Evolutionary conservation across 2,888 invertebrate genomes (phyloP).

Genomic region (Tridacna crocea): DNA sequence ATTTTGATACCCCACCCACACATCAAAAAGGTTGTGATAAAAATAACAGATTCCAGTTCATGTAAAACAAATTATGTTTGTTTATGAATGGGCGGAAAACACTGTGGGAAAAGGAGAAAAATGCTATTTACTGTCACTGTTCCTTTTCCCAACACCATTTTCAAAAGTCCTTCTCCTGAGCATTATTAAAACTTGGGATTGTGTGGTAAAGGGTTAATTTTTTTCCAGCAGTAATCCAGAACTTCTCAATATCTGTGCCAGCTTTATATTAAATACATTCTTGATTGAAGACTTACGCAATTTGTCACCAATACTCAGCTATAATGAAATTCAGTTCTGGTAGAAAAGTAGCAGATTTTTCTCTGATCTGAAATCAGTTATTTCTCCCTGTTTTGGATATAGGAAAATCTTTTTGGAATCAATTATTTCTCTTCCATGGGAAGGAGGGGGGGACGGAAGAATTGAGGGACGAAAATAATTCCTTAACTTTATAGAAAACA

Average conservation of each 20-base stretch:
- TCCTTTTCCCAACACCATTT: background rate
- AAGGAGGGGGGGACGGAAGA: too few species aligned
- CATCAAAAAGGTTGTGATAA: too few species aligned
- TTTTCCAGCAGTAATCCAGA: background rate
- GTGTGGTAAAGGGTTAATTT: background rate
- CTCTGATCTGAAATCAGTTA: background rate
- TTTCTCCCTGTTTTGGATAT: background rate
- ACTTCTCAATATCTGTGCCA: background rate
- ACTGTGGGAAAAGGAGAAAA: too few species aligned
- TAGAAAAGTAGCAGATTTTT: background rate
- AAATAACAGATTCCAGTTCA: background rate
- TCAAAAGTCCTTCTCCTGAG: background rate
- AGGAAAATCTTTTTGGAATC: background rate
- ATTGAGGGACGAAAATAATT: background rate
- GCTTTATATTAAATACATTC: background rate
- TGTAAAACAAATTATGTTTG: too few species aligned
- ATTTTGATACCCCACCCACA: too few species aligned
- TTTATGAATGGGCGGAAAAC: too few species aligned
- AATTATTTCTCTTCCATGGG: background rate
- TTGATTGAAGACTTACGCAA: slow-evolving; percentile 2
- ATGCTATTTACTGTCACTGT: background rate
- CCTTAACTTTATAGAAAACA: slow-evolving; percentile 7
- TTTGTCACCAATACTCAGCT: background rate
- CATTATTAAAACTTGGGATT: background rate
- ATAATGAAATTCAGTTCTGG: background rate